These are phyloP conservation scores for Brachyhypopomus occidentalis DNA, from an alignment of 2,113 vertebrate species.

Conservation along the genomic window DNA sequence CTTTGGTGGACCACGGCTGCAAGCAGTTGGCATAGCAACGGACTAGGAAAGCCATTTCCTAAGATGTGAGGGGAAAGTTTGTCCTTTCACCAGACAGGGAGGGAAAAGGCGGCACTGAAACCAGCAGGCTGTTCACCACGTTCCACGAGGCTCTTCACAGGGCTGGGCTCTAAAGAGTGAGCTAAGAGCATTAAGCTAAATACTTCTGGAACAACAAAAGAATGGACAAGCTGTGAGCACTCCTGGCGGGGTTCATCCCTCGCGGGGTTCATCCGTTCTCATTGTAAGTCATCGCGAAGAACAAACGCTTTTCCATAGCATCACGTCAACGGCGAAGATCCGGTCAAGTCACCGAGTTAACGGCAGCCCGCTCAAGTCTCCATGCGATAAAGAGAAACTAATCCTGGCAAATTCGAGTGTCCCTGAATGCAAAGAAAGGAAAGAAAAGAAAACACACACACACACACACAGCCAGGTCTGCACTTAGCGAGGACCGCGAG, in stretches of 20 bases:
- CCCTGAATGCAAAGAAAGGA: background rate
- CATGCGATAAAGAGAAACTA: background rate
- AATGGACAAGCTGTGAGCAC: background rate
- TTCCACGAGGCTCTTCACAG: slow-evolving; percentile 39
- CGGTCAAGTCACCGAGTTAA: background rate
- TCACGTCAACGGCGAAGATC: background rate
- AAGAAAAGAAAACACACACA: background rate
- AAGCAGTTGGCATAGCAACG: slow-evolving; percentile 99
- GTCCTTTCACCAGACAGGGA: slow-evolving; percentile 67
- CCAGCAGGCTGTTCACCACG: slow-evolving; percentile 1
- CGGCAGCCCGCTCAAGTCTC: background rate
- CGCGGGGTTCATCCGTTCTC: background rate
- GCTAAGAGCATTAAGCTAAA: background rate
- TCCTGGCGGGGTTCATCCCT: background rate
- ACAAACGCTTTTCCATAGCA: background rate
- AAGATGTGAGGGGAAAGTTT: slow-evolving; percentile 81
- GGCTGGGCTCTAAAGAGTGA: background rate
- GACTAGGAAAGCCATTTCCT: slow-evolving; percentile 98
- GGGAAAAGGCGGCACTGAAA: background rate
- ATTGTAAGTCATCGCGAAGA: background rate
- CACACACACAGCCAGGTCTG: no score
- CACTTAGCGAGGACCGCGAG: background rate
- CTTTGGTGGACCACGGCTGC: slow-evolving; percentile 99
- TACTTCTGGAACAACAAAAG: background rate
- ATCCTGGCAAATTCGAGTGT: background rate